Conservation (phyloP, 2,797 vertebrate species). For the Sebastes diploproa region DNA sequence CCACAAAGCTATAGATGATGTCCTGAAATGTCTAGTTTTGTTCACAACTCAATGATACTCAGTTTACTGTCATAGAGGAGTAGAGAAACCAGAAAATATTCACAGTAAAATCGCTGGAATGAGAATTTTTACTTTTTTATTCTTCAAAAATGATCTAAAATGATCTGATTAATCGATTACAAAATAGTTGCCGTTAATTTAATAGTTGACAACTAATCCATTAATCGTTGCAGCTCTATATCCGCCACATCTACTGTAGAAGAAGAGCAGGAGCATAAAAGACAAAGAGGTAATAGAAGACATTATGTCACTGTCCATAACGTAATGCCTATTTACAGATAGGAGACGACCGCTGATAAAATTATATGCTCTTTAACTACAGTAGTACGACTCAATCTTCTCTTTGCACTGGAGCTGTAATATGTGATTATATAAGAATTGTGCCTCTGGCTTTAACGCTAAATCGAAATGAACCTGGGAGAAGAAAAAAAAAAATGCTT, state of each 20-base stretch:
- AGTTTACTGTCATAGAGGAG: too few relatives aligned
- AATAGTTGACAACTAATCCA: too few relatives aligned
- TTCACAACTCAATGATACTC: too few relatives aligned
- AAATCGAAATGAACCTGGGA: background rate
- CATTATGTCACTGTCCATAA: background rate
- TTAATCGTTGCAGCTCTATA: background rate
- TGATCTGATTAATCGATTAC: too few relatives aligned
- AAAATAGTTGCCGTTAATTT: too few relatives aligned
- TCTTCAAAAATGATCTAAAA: accelerated
- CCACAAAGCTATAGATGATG: too few relatives aligned
- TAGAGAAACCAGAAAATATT: too few relatives aligned
- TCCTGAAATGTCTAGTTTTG: too few relatives aligned
- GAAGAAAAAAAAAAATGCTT: too few relatives aligned
- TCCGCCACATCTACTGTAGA: background rate
- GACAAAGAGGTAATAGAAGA: background rate
- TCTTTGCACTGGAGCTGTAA: background rate
- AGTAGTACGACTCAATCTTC: background rate
- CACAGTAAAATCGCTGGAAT: too few relatives aligned
- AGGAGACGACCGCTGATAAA: background rate
- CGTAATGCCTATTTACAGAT: background rate
- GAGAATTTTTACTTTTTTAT: too few relatives aligned
- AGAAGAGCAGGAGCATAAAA: background rate
- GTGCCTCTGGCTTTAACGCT: background rate
- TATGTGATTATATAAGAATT: background rate
- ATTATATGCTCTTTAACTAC: background rate